Conservation (phyloP, 2,888 invertebrate genomes). For the Tachina fera region DNA sequence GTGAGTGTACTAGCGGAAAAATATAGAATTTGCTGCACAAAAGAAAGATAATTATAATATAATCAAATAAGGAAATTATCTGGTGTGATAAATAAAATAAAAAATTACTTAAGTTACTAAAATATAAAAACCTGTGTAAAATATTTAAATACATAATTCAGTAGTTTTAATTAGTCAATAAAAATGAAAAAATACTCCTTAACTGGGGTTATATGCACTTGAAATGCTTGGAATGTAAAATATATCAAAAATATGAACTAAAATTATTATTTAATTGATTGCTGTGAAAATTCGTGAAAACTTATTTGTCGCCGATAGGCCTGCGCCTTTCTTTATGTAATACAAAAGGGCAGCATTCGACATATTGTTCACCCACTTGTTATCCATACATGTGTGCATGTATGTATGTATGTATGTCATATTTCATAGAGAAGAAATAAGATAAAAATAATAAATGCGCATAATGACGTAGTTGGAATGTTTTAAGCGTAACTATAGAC, state of each 20-base stretch:
- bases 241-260: neutral
- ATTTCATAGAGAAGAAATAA: neutral
- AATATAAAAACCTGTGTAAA: neutral
- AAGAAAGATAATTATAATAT: conserved; percentile 25
- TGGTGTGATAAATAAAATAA: conserved; percentile 21
- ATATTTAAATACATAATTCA: neutral
- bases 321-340: conserved; percentile 51
- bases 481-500: neutral
- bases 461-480: conserved; percentile 63
- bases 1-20: conserved; percentile 42
- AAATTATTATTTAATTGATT: conserved; percentile 5
- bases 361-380: conserved; percentile 72
- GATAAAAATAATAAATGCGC: conserved; percentile 24
- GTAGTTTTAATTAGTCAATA: neutral
- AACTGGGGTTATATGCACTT: neutral
- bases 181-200: neutral
- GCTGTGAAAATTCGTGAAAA: conserved; percentile 9
- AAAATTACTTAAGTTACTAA: conserved; percentile 23
- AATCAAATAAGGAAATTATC: conserved; percentile 36
- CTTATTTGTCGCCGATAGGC: conserved; percentile 1
- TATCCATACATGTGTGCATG: neutral
- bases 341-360: conserved; percentile 71
- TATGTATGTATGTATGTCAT: too few species aligned
- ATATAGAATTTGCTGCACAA: conserved; percentile 2
- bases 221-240: conserved; percentile 3